Percentiles rank a stretch among this genome's conserved stretches.
phyloP scores from a whole-genome alignment of 2,888 invertebrate genomes.

The Drosophila eohydei region DNA sequence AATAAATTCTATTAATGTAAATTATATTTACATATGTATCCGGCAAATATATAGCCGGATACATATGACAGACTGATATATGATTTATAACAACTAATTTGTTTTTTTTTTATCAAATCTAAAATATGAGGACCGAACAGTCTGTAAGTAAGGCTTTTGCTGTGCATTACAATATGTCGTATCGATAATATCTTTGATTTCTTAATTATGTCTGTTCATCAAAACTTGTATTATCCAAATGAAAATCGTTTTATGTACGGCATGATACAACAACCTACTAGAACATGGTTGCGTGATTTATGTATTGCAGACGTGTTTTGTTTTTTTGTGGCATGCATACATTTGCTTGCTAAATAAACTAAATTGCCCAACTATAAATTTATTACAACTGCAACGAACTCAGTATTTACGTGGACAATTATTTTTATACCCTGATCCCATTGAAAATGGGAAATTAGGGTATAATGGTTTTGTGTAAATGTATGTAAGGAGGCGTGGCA shows the following conservation, averaged over 20 bases:
- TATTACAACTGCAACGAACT: slow-evolving; percentile 76
- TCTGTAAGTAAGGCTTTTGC: background rate
- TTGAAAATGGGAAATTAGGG: too few species aligned
- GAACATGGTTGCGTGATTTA: slow-evolving; percentile 26
- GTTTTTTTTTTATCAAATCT: too few species aligned
- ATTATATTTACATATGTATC: too few species aligned
- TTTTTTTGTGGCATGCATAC: slow-evolving; percentile 42
- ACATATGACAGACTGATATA: too few species aligned
- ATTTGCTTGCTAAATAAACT: slow-evolving; percentile 39
- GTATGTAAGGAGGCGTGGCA: too few species aligned
- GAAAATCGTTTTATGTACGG: slow-evolving; percentile 5
- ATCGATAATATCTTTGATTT: background rate
- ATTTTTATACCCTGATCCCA: background rate
- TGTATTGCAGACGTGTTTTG: slow-evolving; percentile 42
- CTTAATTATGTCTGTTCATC: background rate
- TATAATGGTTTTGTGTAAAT: too few species aligned
- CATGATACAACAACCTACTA: background rate
- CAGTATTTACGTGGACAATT: slow-evolving; percentile 4
- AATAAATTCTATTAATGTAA: too few species aligned
- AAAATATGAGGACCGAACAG: too few species aligned
- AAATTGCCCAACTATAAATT: slow-evolving; percentile 71
- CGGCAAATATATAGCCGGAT: too few species aligned
- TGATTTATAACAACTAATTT: too few species aligned
- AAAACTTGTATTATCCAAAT: background rate
- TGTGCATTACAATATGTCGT: background rate